These are phyloP conservation scores for Amblyopsis hoosieri DNA, from an alignment of 2,797 vertebrate species.

Conservation along the genomic window DNA sequence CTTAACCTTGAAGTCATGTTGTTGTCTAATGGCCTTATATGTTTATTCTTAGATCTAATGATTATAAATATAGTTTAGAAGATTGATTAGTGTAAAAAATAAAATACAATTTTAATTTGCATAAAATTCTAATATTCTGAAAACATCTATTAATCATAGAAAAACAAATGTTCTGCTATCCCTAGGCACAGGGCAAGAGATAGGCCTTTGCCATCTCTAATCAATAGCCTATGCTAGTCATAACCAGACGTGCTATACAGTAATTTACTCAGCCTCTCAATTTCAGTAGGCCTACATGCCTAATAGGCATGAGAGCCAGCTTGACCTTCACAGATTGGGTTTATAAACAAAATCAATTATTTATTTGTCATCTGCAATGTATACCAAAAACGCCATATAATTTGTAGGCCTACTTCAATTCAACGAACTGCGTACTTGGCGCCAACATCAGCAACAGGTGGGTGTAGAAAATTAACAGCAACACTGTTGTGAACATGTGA, in stretches of 20 bases:
- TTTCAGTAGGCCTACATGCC: too few relatives aligned
- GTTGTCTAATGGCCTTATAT: not conserved
- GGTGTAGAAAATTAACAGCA: not conserved
- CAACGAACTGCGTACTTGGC: not conserved
- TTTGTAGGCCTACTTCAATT: conserved; percentile 3
- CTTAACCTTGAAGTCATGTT: too few relatives aligned
- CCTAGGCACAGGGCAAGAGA: too few relatives aligned
- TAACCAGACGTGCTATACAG: not conserved
- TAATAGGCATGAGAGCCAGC: too few relatives aligned
- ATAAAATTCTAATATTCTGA: conserved; percentile 51
- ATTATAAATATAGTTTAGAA: conserved; percentile 40
- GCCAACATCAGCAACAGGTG: conserved; percentile 53
- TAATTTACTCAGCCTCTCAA: too few relatives aligned
- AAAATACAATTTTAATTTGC: not conserved
- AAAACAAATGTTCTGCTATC: conserved; percentile 6
- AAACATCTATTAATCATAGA: conserved; percentile 49
- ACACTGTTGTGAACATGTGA: not conserved
- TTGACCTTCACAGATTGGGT: too few relatives aligned
- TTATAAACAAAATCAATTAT: not conserved
- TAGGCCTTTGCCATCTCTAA: too few relatives aligned
- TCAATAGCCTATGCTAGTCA: too few relatives aligned
- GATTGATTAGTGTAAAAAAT: conserved; percentile 47
- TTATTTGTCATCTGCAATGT: conserved; percentile 10
- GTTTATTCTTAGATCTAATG: conserved; percentile 54
- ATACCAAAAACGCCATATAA: conserved; percentile 27